Evolutionary conservation across 2,113 vertebrate species (phyloP).

Genomic region (Mystacornis crossleyi): DNA sequence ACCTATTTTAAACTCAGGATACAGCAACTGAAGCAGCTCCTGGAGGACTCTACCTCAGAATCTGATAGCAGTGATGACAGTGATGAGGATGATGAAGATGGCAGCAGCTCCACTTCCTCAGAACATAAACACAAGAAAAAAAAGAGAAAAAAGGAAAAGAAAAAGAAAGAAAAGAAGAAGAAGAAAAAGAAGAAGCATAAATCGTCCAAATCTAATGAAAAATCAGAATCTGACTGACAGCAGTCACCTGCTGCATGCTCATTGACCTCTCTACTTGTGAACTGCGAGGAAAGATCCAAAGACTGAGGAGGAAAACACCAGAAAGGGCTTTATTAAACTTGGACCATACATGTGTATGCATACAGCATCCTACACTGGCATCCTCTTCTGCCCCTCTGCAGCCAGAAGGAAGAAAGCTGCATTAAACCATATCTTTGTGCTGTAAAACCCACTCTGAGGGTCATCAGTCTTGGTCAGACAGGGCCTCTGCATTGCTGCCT

Average conservation of each 20-base stretch:
- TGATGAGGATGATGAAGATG: conserved; percentile 68
- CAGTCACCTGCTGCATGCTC: background rate
- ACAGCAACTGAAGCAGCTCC: conserved; percentile 89
- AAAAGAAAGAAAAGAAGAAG: conserved; percentile 69
- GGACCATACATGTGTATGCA: background rate
- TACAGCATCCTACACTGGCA: background rate
- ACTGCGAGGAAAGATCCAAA: background rate
- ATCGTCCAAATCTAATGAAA: conserved; percentile 77
- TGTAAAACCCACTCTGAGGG: background rate
- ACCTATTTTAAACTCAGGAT: conserved; percentile 78
- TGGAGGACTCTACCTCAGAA: conserved; percentile 91
- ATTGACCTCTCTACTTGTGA: background rate
- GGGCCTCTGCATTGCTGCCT: rapidly evolving
- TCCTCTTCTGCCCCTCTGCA: background rate
- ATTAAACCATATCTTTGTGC: background rate
- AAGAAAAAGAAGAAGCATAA: conserved; percentile 78
- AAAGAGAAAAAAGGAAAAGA: conserved; percentile 83
- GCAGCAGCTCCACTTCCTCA: conserved; percentile 78
- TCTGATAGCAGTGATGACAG: conserved; percentile 70
- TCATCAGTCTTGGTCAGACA: rapidly evolving
- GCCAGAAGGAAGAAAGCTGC: background rate
- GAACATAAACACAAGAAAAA: conserved; percentile 77
- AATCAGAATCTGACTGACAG: conserved; percentile 79
- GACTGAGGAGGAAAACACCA: background rate
- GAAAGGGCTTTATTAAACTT: background rate